These are phyloP conservation scores for Notodonta ziczac DNA, from an alignment of 2,888 invertebrate species.

Conservation along the genomic window DNA sequence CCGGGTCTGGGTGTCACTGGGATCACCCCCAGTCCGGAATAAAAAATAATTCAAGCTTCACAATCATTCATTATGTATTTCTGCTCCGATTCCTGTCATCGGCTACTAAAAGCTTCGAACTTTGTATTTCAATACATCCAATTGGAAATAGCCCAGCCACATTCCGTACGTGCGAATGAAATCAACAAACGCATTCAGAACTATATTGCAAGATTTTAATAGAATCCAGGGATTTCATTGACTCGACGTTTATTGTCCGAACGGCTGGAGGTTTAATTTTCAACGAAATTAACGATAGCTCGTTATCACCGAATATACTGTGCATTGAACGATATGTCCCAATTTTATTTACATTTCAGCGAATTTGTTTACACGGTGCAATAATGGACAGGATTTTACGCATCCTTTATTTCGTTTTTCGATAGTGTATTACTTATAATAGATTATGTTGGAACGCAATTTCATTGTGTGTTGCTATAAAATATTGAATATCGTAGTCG, in stretches of 20 bases:
- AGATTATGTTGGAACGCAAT: background rate
- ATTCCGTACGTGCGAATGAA: background rate
- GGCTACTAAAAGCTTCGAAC: too few relatives aligned
- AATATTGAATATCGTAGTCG: too few relatives aligned
- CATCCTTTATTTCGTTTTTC: background rate
- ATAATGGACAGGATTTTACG: background rate
- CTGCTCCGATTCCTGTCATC: too few relatives aligned
- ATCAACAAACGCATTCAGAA: background rate
- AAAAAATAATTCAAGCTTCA: too few relatives aligned
- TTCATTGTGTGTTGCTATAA: too few relatives aligned
- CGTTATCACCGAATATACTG: conserved; percentile 1
- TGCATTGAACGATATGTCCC: background rate
- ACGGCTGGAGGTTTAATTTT: conserved; percentile 6
- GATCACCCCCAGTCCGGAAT: too few relatives aligned
- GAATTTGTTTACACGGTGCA: background rate
- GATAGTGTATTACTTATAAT: background rate
- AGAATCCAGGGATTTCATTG: background rate
- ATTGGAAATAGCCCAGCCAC: too few relatives aligned
- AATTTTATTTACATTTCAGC: background rate
- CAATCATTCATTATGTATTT: too few relatives aligned
- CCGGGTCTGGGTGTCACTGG: too few relatives aligned
- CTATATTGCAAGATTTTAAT: background rate
- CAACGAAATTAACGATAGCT: conserved; percentile 8
- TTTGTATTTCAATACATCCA: too few relatives aligned
- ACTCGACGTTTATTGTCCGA: background rate